phyloP scores from a whole-genome alignment of 2,888 invertebrate species.

The Leucozona laternaria region DNA sequence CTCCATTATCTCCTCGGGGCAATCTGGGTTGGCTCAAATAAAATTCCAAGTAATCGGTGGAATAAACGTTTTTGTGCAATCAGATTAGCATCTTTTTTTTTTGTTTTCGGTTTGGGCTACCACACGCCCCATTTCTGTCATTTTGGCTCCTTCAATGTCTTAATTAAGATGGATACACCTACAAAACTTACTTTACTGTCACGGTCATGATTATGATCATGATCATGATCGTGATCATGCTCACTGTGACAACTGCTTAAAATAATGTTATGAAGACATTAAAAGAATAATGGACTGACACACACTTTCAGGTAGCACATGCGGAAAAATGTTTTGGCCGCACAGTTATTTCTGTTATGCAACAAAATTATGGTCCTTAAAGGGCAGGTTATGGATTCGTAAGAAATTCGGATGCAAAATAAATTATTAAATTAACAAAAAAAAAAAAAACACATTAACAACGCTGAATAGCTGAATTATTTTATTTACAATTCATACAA shows the following conservation, averaged over 20 bases:
- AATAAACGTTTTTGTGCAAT: conserved; percentile 66
- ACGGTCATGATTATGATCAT: conserved; percentile 31
- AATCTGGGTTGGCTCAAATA: conserved; percentile 48
- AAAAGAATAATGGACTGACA: conserved; percentile 36
- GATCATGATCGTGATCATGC: conserved; percentile 23
- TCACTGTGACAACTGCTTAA: conserved; percentile 18
- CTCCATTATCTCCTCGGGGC: conserved; percentile 47
- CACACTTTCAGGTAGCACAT: conserved; percentile 70
- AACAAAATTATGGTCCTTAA: neutral
- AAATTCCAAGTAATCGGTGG: conserved; percentile 71
- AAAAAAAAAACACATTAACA: neutral
- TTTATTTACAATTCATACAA: neutral
- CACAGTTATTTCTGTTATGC: conserved; percentile 30
- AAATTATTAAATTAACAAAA: neutral
- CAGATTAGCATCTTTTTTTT: conserved; percentile 52
- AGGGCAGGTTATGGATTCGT: neutral
- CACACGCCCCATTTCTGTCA: conserved; percentile 68
- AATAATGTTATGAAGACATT: conserved; percentile 53
- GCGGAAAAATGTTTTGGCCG: conserved; percentile 56
- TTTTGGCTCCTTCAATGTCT: conserved; percentile 58
- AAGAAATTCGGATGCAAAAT: neutral
- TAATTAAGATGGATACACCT: conserved; percentile 75
- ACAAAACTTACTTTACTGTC: conserved; percentile 33
- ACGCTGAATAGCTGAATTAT: neutral
- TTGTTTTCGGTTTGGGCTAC: conserved; percentile 38